These are phyloP conservation scores for Myotis findleyi DNA, from an alignment of 2,797 vertebrate species.

Conservation along the genomic window DNA sequence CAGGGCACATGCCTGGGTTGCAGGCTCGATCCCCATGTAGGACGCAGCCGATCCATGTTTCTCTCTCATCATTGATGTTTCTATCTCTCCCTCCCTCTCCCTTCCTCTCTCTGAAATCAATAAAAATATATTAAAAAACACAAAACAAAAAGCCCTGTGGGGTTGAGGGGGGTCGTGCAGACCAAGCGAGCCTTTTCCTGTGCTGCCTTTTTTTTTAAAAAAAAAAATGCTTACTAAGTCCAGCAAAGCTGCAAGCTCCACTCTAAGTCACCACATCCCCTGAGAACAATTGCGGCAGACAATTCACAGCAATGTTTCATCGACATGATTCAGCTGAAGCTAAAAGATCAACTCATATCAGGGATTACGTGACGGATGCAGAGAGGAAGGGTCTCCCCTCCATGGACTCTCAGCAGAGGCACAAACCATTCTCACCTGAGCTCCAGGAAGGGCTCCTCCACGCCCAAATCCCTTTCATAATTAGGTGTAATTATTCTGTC, in stretches of 20 bases:
- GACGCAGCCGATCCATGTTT: no score
- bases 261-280: not conserved
- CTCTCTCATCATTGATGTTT: no score
- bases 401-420: not conserved
- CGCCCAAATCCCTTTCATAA: not conserved
- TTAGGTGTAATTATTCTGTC: conserved; percentile 46
- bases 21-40: no score
- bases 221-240: not conserved
- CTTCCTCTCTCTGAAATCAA: no score
- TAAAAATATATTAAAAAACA: no score
- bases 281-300: not conserved
- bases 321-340: not conserved
- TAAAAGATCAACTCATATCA: not conserved
- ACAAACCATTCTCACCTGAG: not conserved
- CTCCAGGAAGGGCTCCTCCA: not conserved
- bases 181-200: not conserved
- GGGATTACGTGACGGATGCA: not conserved
- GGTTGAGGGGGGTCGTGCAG: no score
- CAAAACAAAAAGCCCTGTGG: no score
- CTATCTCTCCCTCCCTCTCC: no score
- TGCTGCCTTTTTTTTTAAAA: no score
- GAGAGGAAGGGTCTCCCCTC: not conserved
- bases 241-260: not conserved
- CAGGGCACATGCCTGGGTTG: no score
- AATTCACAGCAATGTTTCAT: not conserved